Conservation (phyloP, 2,888 invertebrate species). For the Chironomus tentans region DNA sequence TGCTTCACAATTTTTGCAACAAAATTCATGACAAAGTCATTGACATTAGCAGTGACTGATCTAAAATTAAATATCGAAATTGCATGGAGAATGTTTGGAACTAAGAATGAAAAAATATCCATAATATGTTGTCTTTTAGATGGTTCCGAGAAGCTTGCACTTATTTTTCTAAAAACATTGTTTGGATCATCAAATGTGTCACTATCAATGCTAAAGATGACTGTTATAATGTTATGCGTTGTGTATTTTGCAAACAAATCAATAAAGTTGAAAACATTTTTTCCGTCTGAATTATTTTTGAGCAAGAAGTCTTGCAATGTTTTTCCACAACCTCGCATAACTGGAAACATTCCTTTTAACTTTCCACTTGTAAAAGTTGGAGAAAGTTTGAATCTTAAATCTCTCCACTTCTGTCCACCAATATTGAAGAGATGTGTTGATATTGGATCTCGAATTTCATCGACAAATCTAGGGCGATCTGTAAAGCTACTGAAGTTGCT, state of each 20-base stretch:
- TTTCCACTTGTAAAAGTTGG: conserved; percentile 53
- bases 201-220: conserved; percentile 43
- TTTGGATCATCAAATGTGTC: conserved; percentile 38
- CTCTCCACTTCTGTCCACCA: conserved; percentile 50
- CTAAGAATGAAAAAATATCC: conserved; percentile 30
- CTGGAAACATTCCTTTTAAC: conserved; percentile 49
- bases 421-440: conserved; percentile 52
- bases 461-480: conserved; percentile 54
- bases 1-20: conserved; percentile 38
- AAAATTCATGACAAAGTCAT: not conserved
- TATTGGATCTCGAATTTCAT: conserved; percentile 51
- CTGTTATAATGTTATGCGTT: conserved; percentile 43
- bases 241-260: conserved; percentile 35
- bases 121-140: conserved; percentile 30
- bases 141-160: conserved; percentile 31
- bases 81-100: not conserved
- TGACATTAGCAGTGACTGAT: not conserved
- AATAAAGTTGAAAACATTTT: conserved; percentile 31
- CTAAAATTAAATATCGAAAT: conserved; percentile 6
- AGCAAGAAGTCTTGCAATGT: conserved; percentile 43
- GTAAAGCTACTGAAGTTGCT: conserved; percentile 56
- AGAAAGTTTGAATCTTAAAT: conserved; percentile 48
- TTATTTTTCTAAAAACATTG: conserved; percentile 29
- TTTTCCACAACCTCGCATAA: conserved; percentile 46
- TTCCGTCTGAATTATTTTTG: conserved; percentile 34